phyloP scores from a whole-genome alignment of 2,888 invertebrate genomes.

The Aleiodes testaceus region DNA sequence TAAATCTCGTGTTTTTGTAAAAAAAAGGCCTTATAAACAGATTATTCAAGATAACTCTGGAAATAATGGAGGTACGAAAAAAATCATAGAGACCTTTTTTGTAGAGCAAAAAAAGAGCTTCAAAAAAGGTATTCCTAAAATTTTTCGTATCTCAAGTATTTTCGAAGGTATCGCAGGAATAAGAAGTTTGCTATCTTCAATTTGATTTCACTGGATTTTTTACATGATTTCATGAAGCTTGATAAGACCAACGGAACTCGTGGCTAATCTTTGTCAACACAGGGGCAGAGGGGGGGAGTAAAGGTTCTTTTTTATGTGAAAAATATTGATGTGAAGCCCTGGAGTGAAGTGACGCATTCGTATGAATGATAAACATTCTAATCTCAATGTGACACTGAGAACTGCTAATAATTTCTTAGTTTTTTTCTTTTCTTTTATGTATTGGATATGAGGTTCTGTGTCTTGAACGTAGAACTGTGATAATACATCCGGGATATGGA shows the following conservation, averaged over 20 bases:
- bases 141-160: too few species aligned
- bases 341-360: constrained; percentile 48
- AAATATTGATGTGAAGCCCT: constrained; percentile 34
- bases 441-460: constrained; percentile 12
- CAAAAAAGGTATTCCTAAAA: too few species aligned
- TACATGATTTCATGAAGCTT: not conserved
- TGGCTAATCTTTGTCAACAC: constrained; percentile 53
- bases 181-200: not conserved
- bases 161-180: not conserved
- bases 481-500: constrained; percentile 30
- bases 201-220: not conserved
- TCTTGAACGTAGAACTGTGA: constrained; percentile 23
- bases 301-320: not conserved
- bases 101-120: too few species aligned
- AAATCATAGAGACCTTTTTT: too few species aligned
- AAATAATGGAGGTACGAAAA: too few species aligned
- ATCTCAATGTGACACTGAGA: constrained; percentile 59
- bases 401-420: constrained; percentile 33
- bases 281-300: constrained; percentile 36
- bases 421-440: constrained; percentile 12
- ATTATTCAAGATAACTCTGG: too few species aligned
- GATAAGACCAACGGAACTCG: constrained; percentile 49
- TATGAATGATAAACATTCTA: constrained; percentile 53
- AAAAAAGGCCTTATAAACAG: too few species aligned
- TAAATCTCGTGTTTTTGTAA: too few species aligned